These are phyloP conservation scores for Choloepus didactylus DNA, from an alignment of 2,797 vertebrate genomes.

Conservation along the genomic window DNA sequence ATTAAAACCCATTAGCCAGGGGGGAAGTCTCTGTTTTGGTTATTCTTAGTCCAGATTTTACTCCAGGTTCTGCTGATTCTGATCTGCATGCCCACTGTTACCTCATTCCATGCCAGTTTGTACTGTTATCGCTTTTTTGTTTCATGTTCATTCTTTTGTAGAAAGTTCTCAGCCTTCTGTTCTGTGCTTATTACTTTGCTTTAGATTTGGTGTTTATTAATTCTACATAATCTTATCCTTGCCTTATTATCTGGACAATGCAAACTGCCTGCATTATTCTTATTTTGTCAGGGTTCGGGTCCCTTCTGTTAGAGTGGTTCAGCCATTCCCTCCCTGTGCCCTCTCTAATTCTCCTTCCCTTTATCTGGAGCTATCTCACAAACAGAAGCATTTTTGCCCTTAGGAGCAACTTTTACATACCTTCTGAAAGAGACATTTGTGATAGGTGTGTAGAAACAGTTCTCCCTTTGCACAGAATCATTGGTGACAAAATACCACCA, in stretches of 20 bases:
- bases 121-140: neutral
- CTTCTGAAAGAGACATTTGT: neutral
- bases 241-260: neutral
- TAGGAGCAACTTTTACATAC: neutral
- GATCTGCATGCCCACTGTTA: neutral
- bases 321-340: neutral
- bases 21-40: neutral
- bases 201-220: neutral
- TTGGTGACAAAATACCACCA: neutral
- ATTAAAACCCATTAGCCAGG: conserved; percentile 8
- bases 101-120: neutral
- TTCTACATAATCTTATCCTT: neutral
- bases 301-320: neutral
- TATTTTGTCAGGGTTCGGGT: neutral
- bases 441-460: neutral
- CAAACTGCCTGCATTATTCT: neutral
- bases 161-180: neutral
- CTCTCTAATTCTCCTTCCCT: neutral
- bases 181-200: neutral
- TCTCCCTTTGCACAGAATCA: neutral
- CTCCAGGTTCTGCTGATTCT: neutral
- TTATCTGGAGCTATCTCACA: neutral
- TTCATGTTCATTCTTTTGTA: neutral
- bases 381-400: neutral
- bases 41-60: neutral